Conservation (phyloP, 2,113 vertebrate species). For the Tragulus kanchil region DNA sequence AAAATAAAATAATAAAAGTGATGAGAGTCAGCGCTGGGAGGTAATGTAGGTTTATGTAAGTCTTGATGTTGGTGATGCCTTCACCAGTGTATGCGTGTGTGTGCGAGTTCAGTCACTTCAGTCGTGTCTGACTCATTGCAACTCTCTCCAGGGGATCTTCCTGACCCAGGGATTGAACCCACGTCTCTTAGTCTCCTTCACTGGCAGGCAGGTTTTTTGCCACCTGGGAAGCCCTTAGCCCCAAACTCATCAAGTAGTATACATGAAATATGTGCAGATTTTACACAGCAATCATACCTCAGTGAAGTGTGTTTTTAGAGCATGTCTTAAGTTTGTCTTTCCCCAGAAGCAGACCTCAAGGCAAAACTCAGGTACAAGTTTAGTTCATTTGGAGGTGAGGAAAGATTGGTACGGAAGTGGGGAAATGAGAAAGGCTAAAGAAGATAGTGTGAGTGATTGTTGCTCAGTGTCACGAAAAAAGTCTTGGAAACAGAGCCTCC, state of each 20-base stretch:
- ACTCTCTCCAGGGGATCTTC: not conserved
- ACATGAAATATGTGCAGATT: not conserved
- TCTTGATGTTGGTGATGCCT: not conserved
- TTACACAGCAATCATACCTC: not conserved
- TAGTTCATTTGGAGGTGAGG: slow-evolving; percentile 34
- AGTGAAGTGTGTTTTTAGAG: not conserved
- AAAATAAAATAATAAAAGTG: not conserved
- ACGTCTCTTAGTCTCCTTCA: not conserved
- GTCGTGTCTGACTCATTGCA: not conserved
- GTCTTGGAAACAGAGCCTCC: not conserved
- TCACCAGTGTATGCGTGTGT: not conserved
- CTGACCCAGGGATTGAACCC: not conserved
- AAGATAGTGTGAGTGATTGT: slow-evolving; percentile 4
- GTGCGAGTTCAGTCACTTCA: not conserved
- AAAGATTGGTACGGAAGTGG: not conserved
- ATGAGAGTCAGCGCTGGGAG: not conserved
- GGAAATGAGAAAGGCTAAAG: not conserved
- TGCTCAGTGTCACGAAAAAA: not conserved
- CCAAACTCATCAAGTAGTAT: not conserved
- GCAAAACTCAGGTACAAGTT: not conserved
- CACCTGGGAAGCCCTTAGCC: not conserved
- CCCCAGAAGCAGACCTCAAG: not conserved
- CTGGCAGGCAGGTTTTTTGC: not conserved
- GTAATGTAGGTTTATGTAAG: not conserved
- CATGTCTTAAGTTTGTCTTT: slow-evolving; percentile 12